A percentile compares a stretch with the other conserved stretches of the same genome.
Conservation (phyloP, 2,888 invertebrate species). For the Lypha dubia region DNA sequence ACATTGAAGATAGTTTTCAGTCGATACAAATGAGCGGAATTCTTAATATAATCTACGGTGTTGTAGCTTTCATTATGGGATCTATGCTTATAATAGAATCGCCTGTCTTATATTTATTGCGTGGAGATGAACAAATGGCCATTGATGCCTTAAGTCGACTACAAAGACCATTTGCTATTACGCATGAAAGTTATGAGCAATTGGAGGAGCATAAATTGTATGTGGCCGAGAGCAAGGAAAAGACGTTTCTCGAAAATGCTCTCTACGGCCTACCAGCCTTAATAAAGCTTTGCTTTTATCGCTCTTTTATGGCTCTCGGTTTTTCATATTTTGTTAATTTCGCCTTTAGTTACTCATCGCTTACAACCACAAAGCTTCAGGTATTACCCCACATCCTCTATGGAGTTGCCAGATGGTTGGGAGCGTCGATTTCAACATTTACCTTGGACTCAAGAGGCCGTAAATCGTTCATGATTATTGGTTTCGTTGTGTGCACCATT, state of each 20-base stretch:
- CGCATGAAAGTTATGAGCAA: slow-evolving; percentile 76
- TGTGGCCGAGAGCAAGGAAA: slow-evolving; percentile 75
- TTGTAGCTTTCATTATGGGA: slow-evolving; percentile 73
- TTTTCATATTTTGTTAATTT: slow-evolving; percentile 69
- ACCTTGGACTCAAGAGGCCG: slow-evolving; percentile 76
- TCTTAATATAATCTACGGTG: slow-evolving; percentile 74
- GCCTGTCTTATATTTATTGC: slow-evolving; percentile 76
- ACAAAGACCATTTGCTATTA: slow-evolving; percentile 75
- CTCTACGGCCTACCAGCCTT: slow-evolving; percentile 74
- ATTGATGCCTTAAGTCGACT: slow-evolving; percentile 77
- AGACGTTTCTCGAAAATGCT: slow-evolving; percentile 68
- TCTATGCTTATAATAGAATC: slow-evolving; percentile 76
- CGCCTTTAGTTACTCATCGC: slow-evolving; percentile 19
- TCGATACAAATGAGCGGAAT: slow-evolving; percentile 75
- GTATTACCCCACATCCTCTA: slow-evolving; percentile 72
- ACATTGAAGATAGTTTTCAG: not conserved
- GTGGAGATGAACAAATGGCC: slow-evolving; percentile 76
- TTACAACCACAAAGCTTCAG: not conserved
- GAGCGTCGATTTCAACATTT: slow-evolving; percentile 63
- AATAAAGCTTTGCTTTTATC: slow-evolving; percentile 74
- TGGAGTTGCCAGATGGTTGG: slow-evolving; percentile 73
- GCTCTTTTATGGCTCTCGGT: slow-evolving; percentile 76
- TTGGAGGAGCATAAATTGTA: slow-evolving; percentile 79
- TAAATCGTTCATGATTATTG: slow-evolving; percentile 74
- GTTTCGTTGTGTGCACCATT: slow-evolving; percentile 73